Evolutionary conservation across 2,113 vertebrate species (phyloP).

Genomic region (Malurus cyaneus): DNA sequence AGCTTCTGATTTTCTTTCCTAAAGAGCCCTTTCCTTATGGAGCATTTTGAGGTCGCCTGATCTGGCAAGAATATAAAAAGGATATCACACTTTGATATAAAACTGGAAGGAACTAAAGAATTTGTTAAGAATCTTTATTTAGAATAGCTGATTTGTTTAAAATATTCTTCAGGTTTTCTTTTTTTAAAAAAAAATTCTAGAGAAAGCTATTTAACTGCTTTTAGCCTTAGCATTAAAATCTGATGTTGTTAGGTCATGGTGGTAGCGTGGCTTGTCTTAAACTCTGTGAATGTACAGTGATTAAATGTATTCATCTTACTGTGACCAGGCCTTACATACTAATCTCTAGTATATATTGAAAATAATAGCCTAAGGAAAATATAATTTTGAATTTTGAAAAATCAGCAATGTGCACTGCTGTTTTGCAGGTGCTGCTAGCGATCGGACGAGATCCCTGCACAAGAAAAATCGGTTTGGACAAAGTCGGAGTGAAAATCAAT

Average conservation of each 20-base stretch:
- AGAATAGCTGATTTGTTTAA: not conserved
- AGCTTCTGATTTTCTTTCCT: not conserved
- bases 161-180: not conserved
- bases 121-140: not conserved
- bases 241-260: not conserved
- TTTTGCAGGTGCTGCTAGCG: constrained; percentile 80
- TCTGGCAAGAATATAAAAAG: not conserved
- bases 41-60: not conserved
- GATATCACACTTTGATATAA: not conserved
- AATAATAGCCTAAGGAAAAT: not conserved
- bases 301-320: not conserved
- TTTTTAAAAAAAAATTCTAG: not conserved
- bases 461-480: constrained; percentile 79
- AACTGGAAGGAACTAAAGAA: not conserved
- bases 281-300: not conserved
- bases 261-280: not conserved
- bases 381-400: not conserved
- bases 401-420: not conserved
- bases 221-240: not conserved
- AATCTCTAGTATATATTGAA: not conserved
- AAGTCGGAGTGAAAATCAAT: constrained; percentile 80
- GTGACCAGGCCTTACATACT: not conserved
- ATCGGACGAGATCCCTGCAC: constrained; percentile 83
- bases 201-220: not conserved
- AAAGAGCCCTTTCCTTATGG: not conserved